Evolutionary conservation across 2,113 vertebrate genomes (phyloP).

Genomic region (Benitochromis conjunctus): DNA sequence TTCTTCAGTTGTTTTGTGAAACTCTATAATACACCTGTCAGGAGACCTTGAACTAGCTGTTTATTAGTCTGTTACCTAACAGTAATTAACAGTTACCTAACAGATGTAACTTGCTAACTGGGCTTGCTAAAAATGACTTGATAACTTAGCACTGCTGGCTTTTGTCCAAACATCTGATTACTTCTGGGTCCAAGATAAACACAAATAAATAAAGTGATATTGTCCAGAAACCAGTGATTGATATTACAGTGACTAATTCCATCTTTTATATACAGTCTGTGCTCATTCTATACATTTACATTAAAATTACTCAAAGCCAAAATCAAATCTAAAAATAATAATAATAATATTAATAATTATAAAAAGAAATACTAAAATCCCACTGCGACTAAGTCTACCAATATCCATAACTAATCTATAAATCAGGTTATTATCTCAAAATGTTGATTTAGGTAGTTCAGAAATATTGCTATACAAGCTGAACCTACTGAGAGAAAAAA

Average conservation of each 20-base stretch:
- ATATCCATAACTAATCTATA: accelerated
- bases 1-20: too few species aligned
- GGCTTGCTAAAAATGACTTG: background rate
- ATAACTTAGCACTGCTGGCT: background rate
- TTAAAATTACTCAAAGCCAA: background rate
- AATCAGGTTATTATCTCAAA: background rate
- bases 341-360: background rate
- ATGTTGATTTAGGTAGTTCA: background rate
- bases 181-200: background rate
- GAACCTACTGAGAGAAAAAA: background rate
- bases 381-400: background rate
- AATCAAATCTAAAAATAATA: background rate
- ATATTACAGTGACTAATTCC: background rate
- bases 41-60: too few species aligned
- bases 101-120: background rate
- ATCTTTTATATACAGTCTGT: background rate
- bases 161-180: background rate
- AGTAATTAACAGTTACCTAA: too few species aligned
- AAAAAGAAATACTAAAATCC: background rate
- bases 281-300: background rate
- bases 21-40: too few species aligned
- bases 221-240: background rate
- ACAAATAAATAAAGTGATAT: background rate
- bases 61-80: too few species aligned
- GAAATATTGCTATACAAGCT: background rate